Conservation (phyloP, 2,888 invertebrate species). For the Petrolisthes cinctipes region DNA sequence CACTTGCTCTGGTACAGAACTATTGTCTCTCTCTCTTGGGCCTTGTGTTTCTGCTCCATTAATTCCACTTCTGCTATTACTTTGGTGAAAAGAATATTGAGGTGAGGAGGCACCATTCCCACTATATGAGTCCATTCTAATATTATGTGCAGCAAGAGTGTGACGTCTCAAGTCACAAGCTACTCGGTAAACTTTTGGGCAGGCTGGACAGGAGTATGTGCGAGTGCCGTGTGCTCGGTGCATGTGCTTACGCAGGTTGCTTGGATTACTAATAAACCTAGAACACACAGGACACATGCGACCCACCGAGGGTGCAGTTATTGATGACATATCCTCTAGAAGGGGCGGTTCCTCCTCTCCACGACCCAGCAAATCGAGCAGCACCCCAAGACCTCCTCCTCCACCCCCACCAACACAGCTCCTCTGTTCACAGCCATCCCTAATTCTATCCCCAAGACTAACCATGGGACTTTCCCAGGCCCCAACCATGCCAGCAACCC, state of each 20-base stretch:
- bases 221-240: slow-evolving; percentile 55
- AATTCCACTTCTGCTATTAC: not conserved
- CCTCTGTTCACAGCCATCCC: slow-evolving; percentile 18
- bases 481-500: slow-evolving; percentile 36
- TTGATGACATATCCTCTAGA: slow-evolving; percentile 11
- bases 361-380: slow-evolving; percentile 39
- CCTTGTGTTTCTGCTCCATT: not conserved
- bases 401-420: slow-evolving; percentile 1
- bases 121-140: slow-evolving; percentile 40
- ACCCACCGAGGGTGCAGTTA: slow-evolving; percentile 36
- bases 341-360: slow-evolving; percentile 27
- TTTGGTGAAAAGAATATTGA: slow-evolving; percentile 4
- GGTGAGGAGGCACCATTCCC: slow-evolving; percentile 11
- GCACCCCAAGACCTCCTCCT: slow-evolving; percentile 35
- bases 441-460: slow-evolving; percentile 32
- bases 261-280: slow-evolving; percentile 55
- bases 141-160: slow-evolving; percentile 51
- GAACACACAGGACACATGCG: slow-evolving; percentile 52
- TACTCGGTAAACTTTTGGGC: slow-evolving; percentile 53
- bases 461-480: slow-evolving; percentile 34
- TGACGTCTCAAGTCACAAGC: slow-evolving; percentile 54
- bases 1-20: not conserved
- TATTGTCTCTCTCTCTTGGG: slow-evolving; percentile 21
- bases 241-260: slow-evolving; percentile 57
- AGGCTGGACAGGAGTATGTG: slow-evolving; percentile 43